A percentile compares a stretch with the other conserved stretches of the same genome.
These are phyloP conservation scores for Oncorhynchus keta DNA, from an alignment of 2,113 vertebrate genomes.

Conservation along the genomic window DNA sequence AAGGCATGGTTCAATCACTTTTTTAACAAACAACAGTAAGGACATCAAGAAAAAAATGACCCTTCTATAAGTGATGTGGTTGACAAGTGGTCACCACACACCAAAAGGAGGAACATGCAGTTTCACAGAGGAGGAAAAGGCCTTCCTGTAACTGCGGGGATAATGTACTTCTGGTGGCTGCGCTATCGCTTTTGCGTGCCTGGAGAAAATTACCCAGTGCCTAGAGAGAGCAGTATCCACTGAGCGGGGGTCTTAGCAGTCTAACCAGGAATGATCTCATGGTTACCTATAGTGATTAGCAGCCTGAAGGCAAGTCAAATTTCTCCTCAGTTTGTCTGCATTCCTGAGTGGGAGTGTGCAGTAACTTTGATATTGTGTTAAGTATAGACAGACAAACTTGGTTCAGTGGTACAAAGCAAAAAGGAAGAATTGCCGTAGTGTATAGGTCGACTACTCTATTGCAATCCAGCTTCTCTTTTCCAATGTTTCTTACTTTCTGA, in stretches of 20 bases:
- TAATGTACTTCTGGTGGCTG: conserved; percentile 3
- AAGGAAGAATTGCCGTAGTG: too few relatives aligned
- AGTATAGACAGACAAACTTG: neutral
- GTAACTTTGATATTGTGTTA: neutral
- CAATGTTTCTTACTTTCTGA: neutral
- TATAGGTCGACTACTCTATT: too few relatives aligned
- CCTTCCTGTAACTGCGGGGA: conserved; percentile 19
- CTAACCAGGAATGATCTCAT: conserved; percentile 67
- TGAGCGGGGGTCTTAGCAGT: conserved; percentile 48
- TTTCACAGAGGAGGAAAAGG: conserved; percentile 15
- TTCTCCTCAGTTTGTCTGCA: conserved; percentile 7
- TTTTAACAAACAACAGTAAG: conserved; percentile 32
- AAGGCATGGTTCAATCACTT: conserved; percentile 21
- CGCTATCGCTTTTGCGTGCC: conserved; percentile 65
- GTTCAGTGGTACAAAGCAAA: neutral
- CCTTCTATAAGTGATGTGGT: conserved; percentile 24
- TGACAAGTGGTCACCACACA: conserved; percentile 14
- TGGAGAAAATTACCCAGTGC: conserved; percentile 64
- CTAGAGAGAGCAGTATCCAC: conserved; percentile 31
- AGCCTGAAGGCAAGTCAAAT: conserved; percentile 23
- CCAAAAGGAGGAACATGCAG: neutral
- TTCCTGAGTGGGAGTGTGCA: neutral
- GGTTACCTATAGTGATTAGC: conserved; percentile 59
- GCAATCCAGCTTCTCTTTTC: too few relatives aligned
- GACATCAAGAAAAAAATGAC: conserved; percentile 22